phyloP scores from a whole-genome alignment of 2,797 vertebrate genomes.

The Phalloptychus januarius region DNA sequence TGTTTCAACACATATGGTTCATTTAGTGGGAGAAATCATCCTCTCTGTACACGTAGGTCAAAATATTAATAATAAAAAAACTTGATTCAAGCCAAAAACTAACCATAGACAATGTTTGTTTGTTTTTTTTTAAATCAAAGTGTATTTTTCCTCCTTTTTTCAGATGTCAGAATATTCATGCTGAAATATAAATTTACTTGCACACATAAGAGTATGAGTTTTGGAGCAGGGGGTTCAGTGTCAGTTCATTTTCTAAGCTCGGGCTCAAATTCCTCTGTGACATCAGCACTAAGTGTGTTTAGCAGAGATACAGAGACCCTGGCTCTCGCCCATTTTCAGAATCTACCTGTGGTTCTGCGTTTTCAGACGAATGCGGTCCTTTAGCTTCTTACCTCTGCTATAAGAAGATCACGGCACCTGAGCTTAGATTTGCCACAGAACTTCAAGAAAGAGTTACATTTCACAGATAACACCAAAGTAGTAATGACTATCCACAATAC shows the following conservation, averaged over 20 bases:
- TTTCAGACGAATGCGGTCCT: neutral
- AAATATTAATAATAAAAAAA: neutral
- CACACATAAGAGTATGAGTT: neutral
- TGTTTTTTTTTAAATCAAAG: no score
- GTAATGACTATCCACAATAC: neutral
- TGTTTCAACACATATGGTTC: no score
- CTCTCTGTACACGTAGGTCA: neutral
- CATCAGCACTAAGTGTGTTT: neutral
- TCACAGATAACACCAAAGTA: neutral
- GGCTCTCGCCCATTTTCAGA: neutral
- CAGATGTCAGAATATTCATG: neutral
- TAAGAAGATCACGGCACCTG: neutral
- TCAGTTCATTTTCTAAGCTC: neutral
- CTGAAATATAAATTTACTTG: neutral
- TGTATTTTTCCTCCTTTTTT: neutral
- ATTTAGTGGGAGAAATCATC: neutral
- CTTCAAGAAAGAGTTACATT: no score
- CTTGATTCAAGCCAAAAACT: neutral
- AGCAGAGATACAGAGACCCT: neutral
- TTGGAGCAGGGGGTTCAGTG: neutral
- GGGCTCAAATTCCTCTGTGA: neutral
- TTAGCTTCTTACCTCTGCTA: neutral
- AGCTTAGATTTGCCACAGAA: neutral
- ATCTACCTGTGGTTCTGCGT: neutral
- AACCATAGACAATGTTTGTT: no score